Percentiles rank a stretch among this genome's conserved stretches.
Conservation (phyloP, 2,888 invertebrate genomes). For the Acanthosepion esculentum region DNA sequence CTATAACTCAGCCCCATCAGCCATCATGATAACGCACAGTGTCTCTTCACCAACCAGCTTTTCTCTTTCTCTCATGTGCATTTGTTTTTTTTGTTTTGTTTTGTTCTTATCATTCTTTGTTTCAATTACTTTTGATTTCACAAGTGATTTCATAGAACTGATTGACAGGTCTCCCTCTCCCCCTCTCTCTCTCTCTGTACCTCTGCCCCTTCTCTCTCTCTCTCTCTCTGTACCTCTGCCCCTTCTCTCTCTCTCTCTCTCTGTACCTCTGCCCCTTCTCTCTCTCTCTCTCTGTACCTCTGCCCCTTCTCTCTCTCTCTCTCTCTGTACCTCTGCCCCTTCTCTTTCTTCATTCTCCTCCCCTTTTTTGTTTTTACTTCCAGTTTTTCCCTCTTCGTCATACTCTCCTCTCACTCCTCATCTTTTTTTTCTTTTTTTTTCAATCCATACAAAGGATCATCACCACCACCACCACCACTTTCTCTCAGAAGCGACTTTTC, state of each 20-base stretch:
- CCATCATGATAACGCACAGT: too few relatives aligned
- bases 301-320: neutral
- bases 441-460: too few relatives aligned
- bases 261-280: too few relatives aligned
- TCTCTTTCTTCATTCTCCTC: too few relatives aligned
- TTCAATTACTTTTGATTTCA: neutral
- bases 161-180: neutral
- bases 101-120: neutral
- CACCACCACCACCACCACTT: too few relatives aligned
- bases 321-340: neutral
- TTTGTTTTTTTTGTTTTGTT: neutral
- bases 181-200: neutral
- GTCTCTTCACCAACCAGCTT: too few relatives aligned
- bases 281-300: neutral
- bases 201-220: too few relatives aligned
- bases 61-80: neutral
- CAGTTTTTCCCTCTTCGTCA: neutral
- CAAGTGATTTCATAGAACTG: too few relatives aligned
- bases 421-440: neutral
- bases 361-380: too few relatives aligned
- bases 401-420: neutral
- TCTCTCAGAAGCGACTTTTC: too few relatives aligned
- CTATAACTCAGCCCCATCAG: too few relatives aligned
- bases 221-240: too few relatives aligned
- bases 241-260: neutral